Evolutionary conservation across 2,888 invertebrate species (phyloP).

Genomic region (Horisme vitalbata): DNA sequence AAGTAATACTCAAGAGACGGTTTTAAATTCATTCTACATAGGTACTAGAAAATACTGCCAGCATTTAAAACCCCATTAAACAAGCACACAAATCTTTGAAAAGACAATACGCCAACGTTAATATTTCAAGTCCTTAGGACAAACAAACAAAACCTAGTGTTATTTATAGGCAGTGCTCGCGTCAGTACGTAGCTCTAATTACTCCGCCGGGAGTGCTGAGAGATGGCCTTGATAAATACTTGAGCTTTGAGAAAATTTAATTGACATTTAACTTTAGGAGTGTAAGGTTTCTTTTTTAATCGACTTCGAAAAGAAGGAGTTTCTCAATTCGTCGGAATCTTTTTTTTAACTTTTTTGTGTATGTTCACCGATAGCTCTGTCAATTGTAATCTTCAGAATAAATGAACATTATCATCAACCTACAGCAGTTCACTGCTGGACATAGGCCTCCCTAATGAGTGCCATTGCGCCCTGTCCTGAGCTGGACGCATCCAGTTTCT

Average conservation of each 20-base stretch:
- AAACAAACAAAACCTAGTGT: conserved; percentile 23
- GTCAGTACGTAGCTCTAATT: conserved; percentile 21
- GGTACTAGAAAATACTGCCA: neutral
- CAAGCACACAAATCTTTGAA: conserved; percentile 10
- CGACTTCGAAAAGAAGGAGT: too few relatives aligned
- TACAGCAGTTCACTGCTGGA: too few relatives aligned
- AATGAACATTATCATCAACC: too few relatives aligned
- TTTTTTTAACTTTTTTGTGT: too few relatives aligned
- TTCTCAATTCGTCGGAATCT: too few relatives aligned
- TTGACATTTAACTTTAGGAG: neutral
- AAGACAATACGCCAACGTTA: conserved; percentile 20
- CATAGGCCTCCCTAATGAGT: too few relatives aligned
- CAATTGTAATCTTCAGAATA: too few relatives aligned
- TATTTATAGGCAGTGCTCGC: conserved; percentile 19
- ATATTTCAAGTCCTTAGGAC: conserved; percentile 24
- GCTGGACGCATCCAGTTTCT: too few relatives aligned
- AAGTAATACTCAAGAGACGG: too few relatives aligned
- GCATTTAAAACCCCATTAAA: conserved; percentile 4
- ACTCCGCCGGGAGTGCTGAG: conserved; percentile 18
- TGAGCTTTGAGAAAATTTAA: conserved; percentile 2
- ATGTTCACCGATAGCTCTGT: too few relatives aligned
- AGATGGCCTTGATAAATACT: conserved; percentile 18
- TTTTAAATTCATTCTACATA: too few relatives aligned
- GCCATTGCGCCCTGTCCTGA: too few relatives aligned
- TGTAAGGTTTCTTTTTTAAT: neutral